A percentile compares a stretch with the other conserved stretches of the same genome.
Conservation (phyloP, 2,888 invertebrate species). For the Dione vanillae region DNA sequence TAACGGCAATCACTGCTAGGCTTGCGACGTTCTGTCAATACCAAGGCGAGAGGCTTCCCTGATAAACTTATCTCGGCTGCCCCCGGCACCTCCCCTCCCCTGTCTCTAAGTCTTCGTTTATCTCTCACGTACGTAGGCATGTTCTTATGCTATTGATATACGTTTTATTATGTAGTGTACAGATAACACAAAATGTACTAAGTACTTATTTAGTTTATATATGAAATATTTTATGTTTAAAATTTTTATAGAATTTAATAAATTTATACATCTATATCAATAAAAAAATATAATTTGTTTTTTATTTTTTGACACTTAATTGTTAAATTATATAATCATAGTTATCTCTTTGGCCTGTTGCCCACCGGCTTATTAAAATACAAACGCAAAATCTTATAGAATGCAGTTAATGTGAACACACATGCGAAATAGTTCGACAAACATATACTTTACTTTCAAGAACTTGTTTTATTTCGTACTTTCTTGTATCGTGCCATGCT, state of each 20-base stretch:
- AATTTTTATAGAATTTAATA: neutral
- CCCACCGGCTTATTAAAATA: conserved; percentile 65
- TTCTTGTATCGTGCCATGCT: conserved; percentile 54
- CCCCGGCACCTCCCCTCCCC: conserved; percentile 53
- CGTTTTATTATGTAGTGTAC: conserved; percentile 22
- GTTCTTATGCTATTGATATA: conserved; percentile 37
- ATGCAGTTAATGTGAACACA: conserved; percentile 77
- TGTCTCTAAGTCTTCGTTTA: conserved; percentile 71
- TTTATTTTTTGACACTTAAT: conserved; percentile 35
- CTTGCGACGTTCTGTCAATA: conserved; percentile 82
- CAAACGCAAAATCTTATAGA: conserved; percentile 77
- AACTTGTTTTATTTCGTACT: conserved; percentile 68
- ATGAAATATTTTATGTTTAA: neutral
- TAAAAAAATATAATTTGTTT: neutral
- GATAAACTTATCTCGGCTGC: conserved; percentile 79
- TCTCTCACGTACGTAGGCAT: conserved; percentile 72
- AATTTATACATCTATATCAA: neutral
- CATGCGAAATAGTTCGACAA: conserved; percentile 64
- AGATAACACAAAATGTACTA: neutral
- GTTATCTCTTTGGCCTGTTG: conserved; percentile 75
- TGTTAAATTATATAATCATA: conserved; percentile 72
- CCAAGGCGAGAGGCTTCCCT: conserved; percentile 81
- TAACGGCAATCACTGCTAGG: conserved; percentile 79
- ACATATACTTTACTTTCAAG: conserved; percentile 59
- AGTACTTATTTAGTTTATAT: neutral